Percentiles rank a stretch among this genome's conserved stretches.
Evolutionary conservation across 2,113 vertebrate species (phyloP).

Genomic region (Rousettus leschenaultii): DNA sequence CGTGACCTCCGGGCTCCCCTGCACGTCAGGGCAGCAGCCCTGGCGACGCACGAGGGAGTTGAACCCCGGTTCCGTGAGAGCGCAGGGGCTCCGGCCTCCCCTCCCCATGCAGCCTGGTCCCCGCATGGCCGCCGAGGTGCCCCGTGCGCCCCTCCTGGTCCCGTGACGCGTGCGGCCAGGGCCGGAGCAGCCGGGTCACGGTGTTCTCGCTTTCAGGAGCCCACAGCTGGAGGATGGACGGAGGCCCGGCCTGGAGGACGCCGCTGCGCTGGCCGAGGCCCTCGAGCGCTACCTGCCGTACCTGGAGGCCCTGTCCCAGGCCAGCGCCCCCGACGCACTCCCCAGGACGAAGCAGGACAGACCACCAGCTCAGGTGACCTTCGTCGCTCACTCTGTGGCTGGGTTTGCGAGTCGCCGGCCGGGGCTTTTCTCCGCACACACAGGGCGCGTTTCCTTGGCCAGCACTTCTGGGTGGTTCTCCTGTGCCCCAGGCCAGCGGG

Average conservation of each 20-base stretch:
- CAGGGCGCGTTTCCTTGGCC: neutral
- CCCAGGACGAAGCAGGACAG: constrained; percentile 73
- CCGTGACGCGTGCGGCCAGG: no score
- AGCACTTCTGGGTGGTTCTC: neutral
- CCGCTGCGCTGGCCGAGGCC: constrained; percentile 82
- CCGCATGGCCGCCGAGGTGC: accelerated
- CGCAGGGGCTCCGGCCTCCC: neutral
- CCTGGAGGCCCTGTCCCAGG: constrained; percentile 82
- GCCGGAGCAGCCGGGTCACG: accelerated
- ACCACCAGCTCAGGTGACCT: constrained; percentile 79
- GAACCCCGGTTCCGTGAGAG: accelerated
- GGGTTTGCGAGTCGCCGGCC: neutral
- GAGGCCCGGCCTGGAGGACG: constrained; percentile 74
- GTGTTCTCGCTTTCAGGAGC: constrained; percentile 77
- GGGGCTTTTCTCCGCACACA: neutral
- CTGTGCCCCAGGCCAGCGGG: accelerated
- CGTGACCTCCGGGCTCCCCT: no score
- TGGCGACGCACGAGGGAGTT: accelerated
- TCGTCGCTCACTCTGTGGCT: neutral
- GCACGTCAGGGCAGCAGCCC: neutral
- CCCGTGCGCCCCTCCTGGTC: accelerated
- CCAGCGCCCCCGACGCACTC: constrained; percentile 61
- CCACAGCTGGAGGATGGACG: constrained; percentile 73
- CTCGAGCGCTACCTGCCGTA: constrained; percentile 88
- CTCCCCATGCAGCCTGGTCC: neutral